Conservation (phyloP, 2,797 vertebrate genomes). For the Fratercula arctica region DNA sequence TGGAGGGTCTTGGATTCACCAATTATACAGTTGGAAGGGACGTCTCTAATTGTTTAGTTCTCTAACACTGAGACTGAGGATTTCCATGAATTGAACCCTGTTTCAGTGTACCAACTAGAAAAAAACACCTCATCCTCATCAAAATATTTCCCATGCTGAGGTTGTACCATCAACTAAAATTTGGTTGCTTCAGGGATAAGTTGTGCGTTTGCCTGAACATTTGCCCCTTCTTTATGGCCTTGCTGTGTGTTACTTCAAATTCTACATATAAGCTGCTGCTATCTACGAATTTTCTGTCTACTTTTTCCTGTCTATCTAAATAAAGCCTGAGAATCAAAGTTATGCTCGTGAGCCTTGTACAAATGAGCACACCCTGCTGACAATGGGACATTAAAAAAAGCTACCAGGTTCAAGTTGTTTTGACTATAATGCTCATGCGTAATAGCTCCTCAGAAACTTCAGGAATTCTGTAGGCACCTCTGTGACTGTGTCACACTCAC, state of each 20-base stretch:
- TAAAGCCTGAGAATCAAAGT: background rate
- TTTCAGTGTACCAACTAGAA: background rate
- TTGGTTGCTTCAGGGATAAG: background rate
- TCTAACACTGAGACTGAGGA: background rate
- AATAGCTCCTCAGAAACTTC: background rate
- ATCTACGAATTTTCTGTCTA: background rate
- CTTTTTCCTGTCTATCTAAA: background rate
- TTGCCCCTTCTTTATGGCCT: background rate
- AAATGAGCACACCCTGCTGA: background rate
- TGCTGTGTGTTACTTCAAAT: background rate
- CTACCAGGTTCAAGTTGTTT: background rate
- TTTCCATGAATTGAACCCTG: background rate
- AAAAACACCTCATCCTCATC: background rate
- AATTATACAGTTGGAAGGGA: background rate
- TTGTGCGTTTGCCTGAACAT: background rate
- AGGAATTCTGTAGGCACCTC: background rate
- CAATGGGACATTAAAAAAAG: background rate
- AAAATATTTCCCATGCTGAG: background rate
- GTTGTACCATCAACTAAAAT: background rate
- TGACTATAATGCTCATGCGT: background rate
- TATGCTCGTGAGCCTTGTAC: background rate
- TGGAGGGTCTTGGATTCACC: background rate
- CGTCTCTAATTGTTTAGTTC: background rate
- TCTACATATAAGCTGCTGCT: background rate
- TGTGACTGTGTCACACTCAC: background rate